Conservation (phyloP, 2,888 invertebrate species). For the Charanyca ferruginea region DNA sequence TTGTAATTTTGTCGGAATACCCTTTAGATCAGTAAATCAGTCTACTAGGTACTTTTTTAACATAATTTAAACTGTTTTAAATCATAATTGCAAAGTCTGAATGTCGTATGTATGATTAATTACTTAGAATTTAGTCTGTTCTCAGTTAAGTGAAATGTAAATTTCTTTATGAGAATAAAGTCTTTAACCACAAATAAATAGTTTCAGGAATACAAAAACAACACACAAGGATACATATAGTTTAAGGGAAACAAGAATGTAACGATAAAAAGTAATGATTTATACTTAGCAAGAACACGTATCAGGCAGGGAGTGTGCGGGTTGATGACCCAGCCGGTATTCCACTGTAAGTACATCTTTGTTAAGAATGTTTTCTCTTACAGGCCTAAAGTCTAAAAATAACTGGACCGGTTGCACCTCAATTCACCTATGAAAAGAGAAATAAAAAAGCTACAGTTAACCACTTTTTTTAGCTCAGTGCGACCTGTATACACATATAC, state of each 20-base stretch:
- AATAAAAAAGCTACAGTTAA: conserved; percentile 15
- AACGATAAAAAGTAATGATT: conserved; percentile 30
- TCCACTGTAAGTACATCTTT: conserved; percentile 22
- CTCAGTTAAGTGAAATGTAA: too few species aligned
- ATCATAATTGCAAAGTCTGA: too few species aligned
- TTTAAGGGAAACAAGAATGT: conserved; percentile 19
- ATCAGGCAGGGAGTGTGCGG: conserved; percentile 14
- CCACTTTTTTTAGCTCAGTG: conserved; percentile 1
- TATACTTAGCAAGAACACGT: conserved; percentile 22
- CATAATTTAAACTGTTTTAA: too few species aligned
- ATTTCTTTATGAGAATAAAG: too few species aligned
- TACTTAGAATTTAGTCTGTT: too few species aligned
- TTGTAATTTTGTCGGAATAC: too few species aligned
- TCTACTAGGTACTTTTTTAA: too few species aligned
- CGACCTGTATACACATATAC: neutral
- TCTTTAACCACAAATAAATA: too few species aligned
- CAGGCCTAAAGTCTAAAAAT: conserved; percentile 17
- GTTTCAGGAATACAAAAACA: neutral
- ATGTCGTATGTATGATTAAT: too few species aligned
- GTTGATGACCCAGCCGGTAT: conserved; percentile 50
- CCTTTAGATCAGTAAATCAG: too few species aligned
- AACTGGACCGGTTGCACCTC: conserved; percentile 38
- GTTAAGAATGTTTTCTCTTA: conserved; percentile 5
- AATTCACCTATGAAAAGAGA: conserved; percentile 10
- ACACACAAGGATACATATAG: neutral